A percentile compares a stretch with the other conserved stretches of the same genome.
Conservation (phyloP, 1,140 invertebrate genomes). For the Tetramorium alpestre region DNA sequence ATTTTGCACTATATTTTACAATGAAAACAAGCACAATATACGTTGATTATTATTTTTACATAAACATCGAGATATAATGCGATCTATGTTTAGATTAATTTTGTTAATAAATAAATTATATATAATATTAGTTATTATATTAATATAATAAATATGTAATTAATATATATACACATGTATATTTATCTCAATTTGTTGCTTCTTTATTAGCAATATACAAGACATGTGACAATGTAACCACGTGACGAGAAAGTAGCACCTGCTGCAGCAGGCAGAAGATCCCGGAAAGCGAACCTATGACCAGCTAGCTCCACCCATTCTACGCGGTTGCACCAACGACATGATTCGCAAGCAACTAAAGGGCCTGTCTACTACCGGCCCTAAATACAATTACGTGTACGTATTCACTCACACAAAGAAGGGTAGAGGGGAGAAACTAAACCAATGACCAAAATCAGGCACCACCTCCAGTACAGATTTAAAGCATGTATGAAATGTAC, state of each 20-base stretch:
- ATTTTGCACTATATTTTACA: not conserved
- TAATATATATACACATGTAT: no score
- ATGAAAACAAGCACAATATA: not conserved
- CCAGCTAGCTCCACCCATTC: slow-evolving; percentile 39
- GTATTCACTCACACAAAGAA: slow-evolving; percentile 22
- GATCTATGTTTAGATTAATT: slow-evolving; percentile 14
- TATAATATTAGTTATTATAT: no score
- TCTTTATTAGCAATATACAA: not conserved
- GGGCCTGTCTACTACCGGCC: slow-evolving; percentile 51
- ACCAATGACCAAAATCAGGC: slow-evolving; percentile 47
- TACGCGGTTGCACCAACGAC: slow-evolving; percentile 22
- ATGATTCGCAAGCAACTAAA: slow-evolving; percentile 13
- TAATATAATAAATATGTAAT: no score
- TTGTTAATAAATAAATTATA: slow-evolving; percentile 7
- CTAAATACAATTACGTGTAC: slow-evolving; percentile 78
- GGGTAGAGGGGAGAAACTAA: slow-evolving; percentile 20
- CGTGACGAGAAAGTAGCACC: not conserved
- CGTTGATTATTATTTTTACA: not conserved
- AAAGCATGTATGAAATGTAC: slow-evolving; percentile 66
- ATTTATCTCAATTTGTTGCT: not conserved
- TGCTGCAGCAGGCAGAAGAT: slow-evolving; percentile 4
- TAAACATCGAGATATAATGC: not conserved
- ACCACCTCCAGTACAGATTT: slow-evolving; percentile 67
- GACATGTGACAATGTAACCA: not conserved
- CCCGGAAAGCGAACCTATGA: not conserved